These are phyloP conservation scores for Arctocebus calabarensis DNA, from an alignment of 2,797 vertebrate genomes.

Conservation along the genomic window DNA sequence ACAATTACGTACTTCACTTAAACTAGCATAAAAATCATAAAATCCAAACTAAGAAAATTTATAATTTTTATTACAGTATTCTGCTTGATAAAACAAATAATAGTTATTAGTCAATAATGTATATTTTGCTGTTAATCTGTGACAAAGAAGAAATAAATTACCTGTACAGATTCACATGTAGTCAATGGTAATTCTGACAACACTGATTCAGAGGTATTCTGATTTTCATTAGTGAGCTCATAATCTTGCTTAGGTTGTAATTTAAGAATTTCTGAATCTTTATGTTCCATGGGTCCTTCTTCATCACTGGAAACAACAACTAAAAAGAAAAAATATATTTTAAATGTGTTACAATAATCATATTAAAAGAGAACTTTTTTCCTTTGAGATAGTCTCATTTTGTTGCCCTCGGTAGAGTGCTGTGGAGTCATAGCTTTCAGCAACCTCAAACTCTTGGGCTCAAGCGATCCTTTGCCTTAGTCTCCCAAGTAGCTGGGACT, in stretches of 20 bases:
- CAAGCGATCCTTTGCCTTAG: no score
- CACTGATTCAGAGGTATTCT: slow-evolving; percentile 56
- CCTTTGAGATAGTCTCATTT: no score
- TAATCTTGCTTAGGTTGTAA: slow-evolving; percentile 50
- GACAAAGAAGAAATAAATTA: slow-evolving; percentile 70
- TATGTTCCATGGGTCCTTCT: slow-evolving; percentile 83
- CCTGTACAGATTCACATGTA: slow-evolving; percentile 77
- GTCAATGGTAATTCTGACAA: slow-evolving; percentile 65
- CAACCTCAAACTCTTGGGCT: no score
- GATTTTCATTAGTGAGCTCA: slow-evolving; percentile 62
- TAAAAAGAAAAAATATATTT: slow-evolving; percentile 82
- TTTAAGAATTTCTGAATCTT: slow-evolving; percentile 73
- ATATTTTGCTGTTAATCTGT: slow-evolving; percentile 30
- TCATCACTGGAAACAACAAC: slow-evolving; percentile 97
- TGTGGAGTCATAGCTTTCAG: no score
- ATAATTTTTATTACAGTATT: slow-evolving; percentile 46
- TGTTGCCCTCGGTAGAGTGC: no score
- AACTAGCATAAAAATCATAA: slow-evolving; percentile 54
- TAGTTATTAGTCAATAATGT: not conserved
- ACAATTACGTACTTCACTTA: slow-evolving; percentile 19
- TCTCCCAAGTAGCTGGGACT: no score
- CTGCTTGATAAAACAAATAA: slow-evolving; percentile 36
- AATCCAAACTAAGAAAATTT: slow-evolving; percentile 44
- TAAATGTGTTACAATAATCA: slow-evolving; percentile 51
- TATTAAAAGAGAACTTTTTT: slow-evolving; percentile 16